Base-by-base conservation (phyloP, 2,888 invertebrate species). In the Pocota personata region DNA sequence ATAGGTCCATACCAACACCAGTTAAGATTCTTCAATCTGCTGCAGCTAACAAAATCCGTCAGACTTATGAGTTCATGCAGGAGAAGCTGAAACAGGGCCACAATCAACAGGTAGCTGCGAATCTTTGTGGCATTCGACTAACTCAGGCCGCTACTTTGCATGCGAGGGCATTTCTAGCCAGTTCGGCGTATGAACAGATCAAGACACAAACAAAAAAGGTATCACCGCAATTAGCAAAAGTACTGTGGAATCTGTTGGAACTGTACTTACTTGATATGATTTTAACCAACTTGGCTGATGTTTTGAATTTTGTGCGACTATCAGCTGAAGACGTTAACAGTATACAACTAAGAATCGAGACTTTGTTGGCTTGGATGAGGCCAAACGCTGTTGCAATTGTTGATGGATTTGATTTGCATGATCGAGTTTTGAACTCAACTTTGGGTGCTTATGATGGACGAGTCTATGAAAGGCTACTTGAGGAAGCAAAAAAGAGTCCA, bases 311-410 rank as follows among this genome's bases (percentile, higher is more conserved):
- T 89, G 89, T 88, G 62, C 71, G 58, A 21, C 83, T 92, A 52
- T 83, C 67, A 0, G 82, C 79, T 0, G 69, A 58, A 1, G 89
- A 92, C 57, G 55, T 92, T 27, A 79, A 87, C 2, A 90, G 93
- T 21, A 89, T 97, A 32, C 96, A 96, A 90, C 91, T 91, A 55
- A 95, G 96, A 93, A 94, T 96, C 88, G 96, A 96, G 89, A 94
- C 95, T 43, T 91, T 96, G 71, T 93, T 98, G 76, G 93, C 93
- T 0, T 93, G 94, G 30, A 93, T 99, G 48, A 94, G 98, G 48
- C 97, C 97, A 3, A 96, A 98, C 91, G 98, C 97, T 0, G 96
- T 99, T 0, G 96, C 96, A 0, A 93, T 99, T 21, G 98, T 98
- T 0, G 99, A 99, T 93, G 95, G 97, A 10, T 99, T 98, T 91